Percentiles rank a stretch among this genome's conserved stretches.
Conservation (phyloP, 2,113 vertebrate species). For the Scatophagus argus region DNA sequence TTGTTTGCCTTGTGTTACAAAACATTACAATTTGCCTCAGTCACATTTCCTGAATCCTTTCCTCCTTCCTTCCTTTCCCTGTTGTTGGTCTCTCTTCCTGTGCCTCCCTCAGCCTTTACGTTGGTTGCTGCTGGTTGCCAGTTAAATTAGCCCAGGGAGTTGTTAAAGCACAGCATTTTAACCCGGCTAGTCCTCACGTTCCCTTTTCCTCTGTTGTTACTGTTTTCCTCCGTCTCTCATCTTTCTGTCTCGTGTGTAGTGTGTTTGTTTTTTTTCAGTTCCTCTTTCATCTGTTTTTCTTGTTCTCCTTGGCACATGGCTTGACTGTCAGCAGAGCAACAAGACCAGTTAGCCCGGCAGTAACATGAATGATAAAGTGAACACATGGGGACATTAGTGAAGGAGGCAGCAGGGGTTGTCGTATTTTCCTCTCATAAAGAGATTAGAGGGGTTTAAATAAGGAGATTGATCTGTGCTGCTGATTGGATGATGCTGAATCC, state of each 20-base stretch:
- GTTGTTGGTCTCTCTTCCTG: background rate
- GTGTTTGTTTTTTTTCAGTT: background rate
- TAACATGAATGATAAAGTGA: background rate
- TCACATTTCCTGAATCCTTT: background rate
- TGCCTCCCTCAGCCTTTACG: background rate
- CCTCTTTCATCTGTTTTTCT: background rate
- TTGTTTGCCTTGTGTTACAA: conserved; percentile 26
- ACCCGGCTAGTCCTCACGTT: background rate
- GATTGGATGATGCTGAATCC: conserved; percentile 29
- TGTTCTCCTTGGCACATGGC: background rate
- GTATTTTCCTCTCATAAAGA: conserved; percentile 7
- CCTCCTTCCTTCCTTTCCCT: background rate
- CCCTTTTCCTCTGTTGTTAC: background rate
- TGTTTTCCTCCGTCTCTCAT: background rate
- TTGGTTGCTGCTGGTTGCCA: background rate
- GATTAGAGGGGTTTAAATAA: conserved; percentile 24
- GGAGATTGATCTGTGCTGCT: conserved; percentile 5
- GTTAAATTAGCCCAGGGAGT: conserved; percentile 23
- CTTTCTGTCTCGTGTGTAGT: background rate
- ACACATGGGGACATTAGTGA: background rate
- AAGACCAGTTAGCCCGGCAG: background rate
- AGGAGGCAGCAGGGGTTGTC: background rate
- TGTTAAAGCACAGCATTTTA: background rate
- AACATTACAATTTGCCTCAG: conserved; percentile 4
- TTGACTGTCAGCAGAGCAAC: background rate